Percentiles rank a stretch among this genome's conserved stretches.
These are phyloP conservation scores for Antechinus stuartii DNA, from an alignment of 2,113 vertebrate genomes.

Conservation along the genomic window DNA sequence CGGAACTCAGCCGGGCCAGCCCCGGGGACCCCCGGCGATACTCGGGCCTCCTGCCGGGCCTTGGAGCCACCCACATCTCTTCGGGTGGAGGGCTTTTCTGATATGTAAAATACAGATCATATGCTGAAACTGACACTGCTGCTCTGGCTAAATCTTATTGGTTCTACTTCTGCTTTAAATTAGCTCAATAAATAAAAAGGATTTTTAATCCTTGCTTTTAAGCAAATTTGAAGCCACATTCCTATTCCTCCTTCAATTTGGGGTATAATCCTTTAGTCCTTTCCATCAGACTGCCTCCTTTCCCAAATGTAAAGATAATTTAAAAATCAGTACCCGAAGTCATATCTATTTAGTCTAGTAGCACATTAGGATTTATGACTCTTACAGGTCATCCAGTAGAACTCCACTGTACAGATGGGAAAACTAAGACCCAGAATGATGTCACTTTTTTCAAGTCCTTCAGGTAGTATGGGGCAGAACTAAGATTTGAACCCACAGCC, in stretches of 20 bases:
- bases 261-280: neutral
- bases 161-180: neutral
- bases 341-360: neutral
- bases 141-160: neutral
- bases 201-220: neutral
- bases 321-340: neutral
- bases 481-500: neutral
- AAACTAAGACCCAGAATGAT: neutral
- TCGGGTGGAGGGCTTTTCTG: conserved; percentile 6
- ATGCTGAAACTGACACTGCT: neutral
- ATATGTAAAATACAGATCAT: neutral
- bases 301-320: neutral
- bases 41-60: neutral
- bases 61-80: neutral
- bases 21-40: neutral
- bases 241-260: neutral
- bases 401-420: neutral
- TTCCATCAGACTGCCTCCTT: neutral
- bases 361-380: neutral
- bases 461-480: neutral
- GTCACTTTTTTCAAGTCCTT: neutral
- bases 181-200: neutral
- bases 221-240: neutral
- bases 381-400: neutral
- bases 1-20: neutral